Evolutionary conservation across 2,797 vertebrate genomes (phyloP).

Genomic region (Alectoris magna): DNA sequence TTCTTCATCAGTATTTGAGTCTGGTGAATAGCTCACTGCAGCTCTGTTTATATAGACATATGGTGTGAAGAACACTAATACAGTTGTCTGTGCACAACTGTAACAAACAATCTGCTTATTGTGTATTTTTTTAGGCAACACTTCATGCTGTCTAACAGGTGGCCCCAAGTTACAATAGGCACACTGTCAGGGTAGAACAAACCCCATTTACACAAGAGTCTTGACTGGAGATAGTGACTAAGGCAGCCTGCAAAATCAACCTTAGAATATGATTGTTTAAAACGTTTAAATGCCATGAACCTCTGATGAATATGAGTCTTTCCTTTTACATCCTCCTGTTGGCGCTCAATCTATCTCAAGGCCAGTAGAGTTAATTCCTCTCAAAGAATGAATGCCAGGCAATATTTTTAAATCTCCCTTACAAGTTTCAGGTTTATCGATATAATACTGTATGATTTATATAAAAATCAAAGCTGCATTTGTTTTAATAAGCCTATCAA

Average conservation of each 20-base stretch:
- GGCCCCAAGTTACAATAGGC: slow-evolving; percentile 57
- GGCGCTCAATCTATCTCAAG: slow-evolving; percentile 48
- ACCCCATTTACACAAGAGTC: slow-evolving; percentile 48
- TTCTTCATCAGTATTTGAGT: slow-evolving; percentile 25
- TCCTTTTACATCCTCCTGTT: slow-evolving; percentile 50
- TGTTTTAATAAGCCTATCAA: neutral
- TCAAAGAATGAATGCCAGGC: neutral
- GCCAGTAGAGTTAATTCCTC: slow-evolving; percentile 5
- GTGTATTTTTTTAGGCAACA: slow-evolving; percentile 67
- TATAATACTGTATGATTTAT: neutral
- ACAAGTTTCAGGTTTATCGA: neutral
- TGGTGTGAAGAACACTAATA: slow-evolving; percentile 66
- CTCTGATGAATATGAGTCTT: slow-evolving; percentile 36
- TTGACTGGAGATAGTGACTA: slow-evolving; percentile 65
- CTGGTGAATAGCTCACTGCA: slow-evolving; percentile 60
- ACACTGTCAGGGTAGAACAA: slow-evolving; percentile 47
- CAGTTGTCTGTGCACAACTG: slow-evolving; percentile 78
- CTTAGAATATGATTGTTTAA: slow-evolving; percentile 56
- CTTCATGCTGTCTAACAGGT: slow-evolving; percentile 74
- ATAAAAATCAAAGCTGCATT: neutral
- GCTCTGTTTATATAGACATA: slow-evolving; percentile 65
- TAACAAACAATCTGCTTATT: slow-evolving; percentile 75
- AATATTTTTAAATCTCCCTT: slow-evolving; percentile 4
- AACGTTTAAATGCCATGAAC: neutral
- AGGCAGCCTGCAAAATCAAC: slow-evolving; percentile 50